Base-by-base conservation (phyloP, 92 coral and sea anemone species). In the Epizoanthus illoricatus region DNA sequence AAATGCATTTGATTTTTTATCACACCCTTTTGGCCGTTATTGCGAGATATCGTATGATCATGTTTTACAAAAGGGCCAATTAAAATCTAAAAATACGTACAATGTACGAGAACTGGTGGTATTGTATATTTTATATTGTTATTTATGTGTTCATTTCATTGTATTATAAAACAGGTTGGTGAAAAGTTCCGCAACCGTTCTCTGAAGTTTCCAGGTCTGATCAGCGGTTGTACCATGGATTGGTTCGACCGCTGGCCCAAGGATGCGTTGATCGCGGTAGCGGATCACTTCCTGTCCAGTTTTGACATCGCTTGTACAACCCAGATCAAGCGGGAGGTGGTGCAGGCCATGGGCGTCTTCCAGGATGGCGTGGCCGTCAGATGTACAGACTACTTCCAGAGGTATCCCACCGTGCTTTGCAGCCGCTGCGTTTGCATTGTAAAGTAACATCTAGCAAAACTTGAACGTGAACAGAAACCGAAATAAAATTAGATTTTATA, bases 241-340 rank as follows among this genome's bases (percentile, higher is more conserved):
- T 95, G 98, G 98, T 95, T 95, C 28, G 94, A 97, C 95, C 98
- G 98, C 92, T 95, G 98, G 98, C 98, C 98, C 4, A 95, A 95
- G 71, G 98, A 95, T 85, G 98, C 98, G 24, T 84, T 95, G 85
- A 95, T 95, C 76, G 98, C 98, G 13, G 98, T 95, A 12, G 97
- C 98, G 65, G 90, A 95, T 73, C 98, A 95, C 67, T 95, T 95
- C 79, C 73, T 95, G 69, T 91, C 97, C 65, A 84, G 49, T 73
- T 95, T 90, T 84, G 97, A 95, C 23, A 88, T 95, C 9, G 98
- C 88, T 40, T 95, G 98, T 74, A 88, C 87, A 9, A 42, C 90
- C 5, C 95, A 91, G 74, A 92, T 82, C 43, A 95, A 95, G 72
- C 80, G 75, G 56, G 90, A 95, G 74, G 90, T 95, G 23, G 92